Percentiles rank a stretch among this genome's conserved stretches.
Evolutionary conservation across 2,113 vertebrate species (phyloP).

Genomic region (Acanthochromis polyacanthus): DNA sequence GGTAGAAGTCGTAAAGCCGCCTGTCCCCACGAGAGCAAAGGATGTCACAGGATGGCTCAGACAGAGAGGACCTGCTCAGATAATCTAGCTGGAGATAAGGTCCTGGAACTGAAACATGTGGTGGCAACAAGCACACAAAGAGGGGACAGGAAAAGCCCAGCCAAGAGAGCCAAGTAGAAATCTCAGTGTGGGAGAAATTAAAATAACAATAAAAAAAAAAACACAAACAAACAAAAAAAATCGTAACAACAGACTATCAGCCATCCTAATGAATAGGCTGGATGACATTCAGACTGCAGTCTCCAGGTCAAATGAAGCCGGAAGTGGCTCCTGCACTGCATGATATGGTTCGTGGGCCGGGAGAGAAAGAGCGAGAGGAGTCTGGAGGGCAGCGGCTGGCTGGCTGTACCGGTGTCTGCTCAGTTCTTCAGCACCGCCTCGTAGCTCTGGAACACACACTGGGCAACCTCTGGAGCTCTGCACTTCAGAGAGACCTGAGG

Average conservation of each 20-base stretch:
- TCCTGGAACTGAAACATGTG: constrained; percentile 23
- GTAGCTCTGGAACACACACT: constrained; percentile 92
- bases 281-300: constrained; percentile 36
- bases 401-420: constrained; percentile 50
- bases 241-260: constrained; percentile 24
- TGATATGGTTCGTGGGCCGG: constrained; percentile 19
- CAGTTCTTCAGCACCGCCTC: constrained; percentile 96
- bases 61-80: background rate
- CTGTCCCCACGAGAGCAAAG: constrained; percentile 27
- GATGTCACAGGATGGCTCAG: constrained; percentile 18
- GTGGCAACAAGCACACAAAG: background rate
- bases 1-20: constrained; percentile 13
- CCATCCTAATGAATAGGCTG: constrained; percentile 39
- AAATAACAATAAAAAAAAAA: background rate
- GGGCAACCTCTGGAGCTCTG: constrained; percentile 93
- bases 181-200: background rate
- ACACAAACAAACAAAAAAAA: background rate
- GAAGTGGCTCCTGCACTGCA: constrained; percentile 6
- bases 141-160: background rate
- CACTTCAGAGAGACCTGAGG: constrained; percentile 93
- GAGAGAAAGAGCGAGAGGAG: background rate
- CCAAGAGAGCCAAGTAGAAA: background rate
- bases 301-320: constrained; percentile 33
- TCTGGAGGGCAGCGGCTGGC: constrained; percentile 30
- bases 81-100: constrained; percentile 12